Conservation (phyloP, 2,113 vertebrate species). For the Alligator mississippiensis region DNA sequence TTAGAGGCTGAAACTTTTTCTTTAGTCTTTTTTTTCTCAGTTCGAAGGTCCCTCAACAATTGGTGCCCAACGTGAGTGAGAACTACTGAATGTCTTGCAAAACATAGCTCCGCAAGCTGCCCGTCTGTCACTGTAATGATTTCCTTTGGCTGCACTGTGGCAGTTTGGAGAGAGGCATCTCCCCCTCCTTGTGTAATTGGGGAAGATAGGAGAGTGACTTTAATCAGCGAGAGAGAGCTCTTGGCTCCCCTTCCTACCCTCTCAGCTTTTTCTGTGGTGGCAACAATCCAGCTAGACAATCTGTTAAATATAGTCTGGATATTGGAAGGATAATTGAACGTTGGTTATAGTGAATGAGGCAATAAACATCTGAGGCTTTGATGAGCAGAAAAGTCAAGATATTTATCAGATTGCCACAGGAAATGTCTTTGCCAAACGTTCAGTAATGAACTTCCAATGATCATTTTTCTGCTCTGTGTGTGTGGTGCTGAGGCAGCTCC, state of each 20-base stretch:
- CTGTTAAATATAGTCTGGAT: neutral
- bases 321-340: neutral
- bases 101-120: neutral
- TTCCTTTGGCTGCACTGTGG: neutral
- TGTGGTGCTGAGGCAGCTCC: neutral
- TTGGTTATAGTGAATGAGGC: constrained; percentile 62
- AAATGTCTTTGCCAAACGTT: constrained; percentile 44
- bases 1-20: accelerated
- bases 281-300: neutral
- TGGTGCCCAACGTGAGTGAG: neutral
- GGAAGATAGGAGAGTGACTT: neutral
- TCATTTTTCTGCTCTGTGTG: constrained; percentile 7
- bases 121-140: neutral
- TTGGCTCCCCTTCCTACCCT: neutral
- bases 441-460: constrained; percentile 68
- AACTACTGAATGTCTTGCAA: neutral
- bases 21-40: accelerated
- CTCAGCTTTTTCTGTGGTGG: neutral
- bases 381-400: constrained; percentile 49
- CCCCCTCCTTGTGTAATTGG: neutral
- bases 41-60: neutral
- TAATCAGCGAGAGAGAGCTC: neutral
- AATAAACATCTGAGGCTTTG: constrained; percentile 55
- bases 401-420: constrained; percentile 63
- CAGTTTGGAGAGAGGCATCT: neutral